phyloP scores from a whole-genome alignment of 2,113 vertebrate species.

The Colaptes auratus region DNA sequence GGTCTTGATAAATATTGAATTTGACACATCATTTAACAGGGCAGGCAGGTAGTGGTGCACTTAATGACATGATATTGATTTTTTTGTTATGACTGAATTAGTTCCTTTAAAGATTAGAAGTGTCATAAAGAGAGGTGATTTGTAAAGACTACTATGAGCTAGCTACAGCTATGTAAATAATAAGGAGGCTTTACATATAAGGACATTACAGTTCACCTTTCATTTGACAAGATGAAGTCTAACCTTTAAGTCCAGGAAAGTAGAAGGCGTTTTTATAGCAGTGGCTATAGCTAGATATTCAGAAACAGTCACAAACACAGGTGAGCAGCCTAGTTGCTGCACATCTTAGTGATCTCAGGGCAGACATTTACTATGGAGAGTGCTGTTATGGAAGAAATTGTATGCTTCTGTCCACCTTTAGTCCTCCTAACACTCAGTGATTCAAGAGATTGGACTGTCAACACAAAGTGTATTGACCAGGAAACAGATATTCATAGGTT shows the following conservation, averaged over 20 bases:
- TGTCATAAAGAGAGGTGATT: neutral
- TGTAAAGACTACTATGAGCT: neutral
- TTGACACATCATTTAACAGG: neutral
- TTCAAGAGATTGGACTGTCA: neutral
- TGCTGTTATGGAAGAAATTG: neutral
- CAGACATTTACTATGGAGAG: neutral
- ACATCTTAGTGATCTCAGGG: neutral
- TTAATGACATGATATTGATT: slow-evolving; percentile 21
- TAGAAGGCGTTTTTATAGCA: neutral
- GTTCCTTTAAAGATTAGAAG: neutral
- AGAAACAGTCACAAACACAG: neutral
- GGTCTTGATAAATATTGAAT: neutral
- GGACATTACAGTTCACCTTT: neutral
- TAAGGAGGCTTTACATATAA: neutral
- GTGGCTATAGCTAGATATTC: neutral
- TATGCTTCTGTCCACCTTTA: neutral
- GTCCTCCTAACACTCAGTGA: neutral
- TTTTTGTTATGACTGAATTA: slow-evolving; percentile 9
- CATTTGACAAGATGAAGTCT: neutral
- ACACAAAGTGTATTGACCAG: neutral
- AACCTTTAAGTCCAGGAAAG: neutral
- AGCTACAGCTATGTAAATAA: neutral
- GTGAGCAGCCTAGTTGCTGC: neutral
- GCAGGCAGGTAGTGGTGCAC: neutral
- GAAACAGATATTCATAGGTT: neutral